Evolutionary conservation across 1,140 invertebrate species (phyloP).

Genomic region (Goniozus legneri): DNA sequence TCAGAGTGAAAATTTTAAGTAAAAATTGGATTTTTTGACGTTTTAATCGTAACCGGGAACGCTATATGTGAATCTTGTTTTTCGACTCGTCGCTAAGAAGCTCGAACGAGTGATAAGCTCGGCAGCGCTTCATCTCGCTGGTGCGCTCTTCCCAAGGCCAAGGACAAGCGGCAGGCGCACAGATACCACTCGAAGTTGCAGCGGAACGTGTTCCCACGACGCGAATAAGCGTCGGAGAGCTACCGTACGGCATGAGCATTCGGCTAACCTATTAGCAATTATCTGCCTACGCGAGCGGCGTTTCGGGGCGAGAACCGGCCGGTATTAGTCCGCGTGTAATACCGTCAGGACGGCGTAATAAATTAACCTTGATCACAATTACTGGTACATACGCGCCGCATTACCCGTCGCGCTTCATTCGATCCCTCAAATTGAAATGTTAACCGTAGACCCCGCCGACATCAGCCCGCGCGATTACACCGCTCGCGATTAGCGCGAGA

Average conservation of each 20-base stretch:
- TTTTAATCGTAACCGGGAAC: no score
- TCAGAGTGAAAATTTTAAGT: no score
- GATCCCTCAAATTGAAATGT: not conserved
- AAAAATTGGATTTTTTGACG: no score
- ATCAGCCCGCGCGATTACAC: no score
- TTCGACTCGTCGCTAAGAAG: conserved; percentile 1
- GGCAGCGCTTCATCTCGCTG: no score
- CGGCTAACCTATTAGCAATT: conserved; percentile 32
- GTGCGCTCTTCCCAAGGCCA: no score
- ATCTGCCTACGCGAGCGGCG: conserved; percentile 22
- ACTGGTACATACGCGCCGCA: not conserved
- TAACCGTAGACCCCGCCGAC: no score
- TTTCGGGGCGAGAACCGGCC: conserved; percentile 6
- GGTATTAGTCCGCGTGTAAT: conserved; percentile 2
- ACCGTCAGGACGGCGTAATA: not conserved
- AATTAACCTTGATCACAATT: not conserved
- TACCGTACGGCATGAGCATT: conserved; percentile 18
- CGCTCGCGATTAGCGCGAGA: no score
- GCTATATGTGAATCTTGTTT: not conserved
- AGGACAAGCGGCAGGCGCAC: conserved; percentile 14
- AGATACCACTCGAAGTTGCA: not conserved
- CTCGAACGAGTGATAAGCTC: conserved; percentile 24
- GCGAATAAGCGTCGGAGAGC: conserved; percentile 12
- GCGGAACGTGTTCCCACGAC: conserved; percentile 33
- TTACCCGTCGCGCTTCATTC: not conserved